A percentile compares a stretch with the other conserved stretches of the same genome.
Evolutionary conservation across 1,140 invertebrate species (phyloP).

Genomic region (Teleopsis dalmanni): DNA sequence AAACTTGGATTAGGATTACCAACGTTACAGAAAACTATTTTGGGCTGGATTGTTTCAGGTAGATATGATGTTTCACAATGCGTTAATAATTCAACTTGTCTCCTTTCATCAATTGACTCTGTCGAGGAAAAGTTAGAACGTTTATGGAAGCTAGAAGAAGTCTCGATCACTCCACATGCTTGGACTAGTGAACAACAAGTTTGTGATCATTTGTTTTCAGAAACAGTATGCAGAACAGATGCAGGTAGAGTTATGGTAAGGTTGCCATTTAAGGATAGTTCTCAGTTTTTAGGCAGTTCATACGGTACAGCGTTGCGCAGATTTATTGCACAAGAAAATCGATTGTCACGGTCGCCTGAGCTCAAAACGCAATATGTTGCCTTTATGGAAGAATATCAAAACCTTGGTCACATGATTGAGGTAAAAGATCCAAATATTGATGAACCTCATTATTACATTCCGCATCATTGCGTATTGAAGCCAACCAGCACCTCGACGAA

Average conservation of each 20-base stretch:
- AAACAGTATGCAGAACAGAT: conserved; percentile 12
- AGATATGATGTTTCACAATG: neutral
- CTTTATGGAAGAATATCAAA: conserved; percentile 29
- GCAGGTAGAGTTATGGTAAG: conserved; percentile 20
- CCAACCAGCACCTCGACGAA: conserved; percentile 20
- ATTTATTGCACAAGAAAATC: conserved; percentile 20
- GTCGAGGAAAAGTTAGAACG: conserved; percentile 1
- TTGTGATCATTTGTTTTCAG: conserved; percentile 14
- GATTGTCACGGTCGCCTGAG: conserved; percentile 11
- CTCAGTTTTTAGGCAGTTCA: neutral
- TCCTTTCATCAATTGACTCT: neutral
- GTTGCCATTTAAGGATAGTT: conserved; percentile 22
- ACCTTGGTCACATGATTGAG: conserved; percentile 22
- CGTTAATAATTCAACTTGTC: neutral
- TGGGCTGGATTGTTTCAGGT: conserved; percentile 22
- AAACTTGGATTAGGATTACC: conserved; percentile 11
- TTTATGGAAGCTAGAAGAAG: conserved; percentile 28
- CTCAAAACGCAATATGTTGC: conserved; percentile 20
- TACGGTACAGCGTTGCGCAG: conserved; percentile 15
- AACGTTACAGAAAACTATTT: conserved; percentile 30
- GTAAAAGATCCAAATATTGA: neutral
- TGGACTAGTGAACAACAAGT: conserved; percentile 12
- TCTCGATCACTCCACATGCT: neutral
- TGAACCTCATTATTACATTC: conserved; percentile 20
- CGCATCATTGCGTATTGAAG: conserved; percentile 27